Base-by-base conservation (phyloP, 2,113 vertebrate genomes). In the Perca schrenkii region DNA sequence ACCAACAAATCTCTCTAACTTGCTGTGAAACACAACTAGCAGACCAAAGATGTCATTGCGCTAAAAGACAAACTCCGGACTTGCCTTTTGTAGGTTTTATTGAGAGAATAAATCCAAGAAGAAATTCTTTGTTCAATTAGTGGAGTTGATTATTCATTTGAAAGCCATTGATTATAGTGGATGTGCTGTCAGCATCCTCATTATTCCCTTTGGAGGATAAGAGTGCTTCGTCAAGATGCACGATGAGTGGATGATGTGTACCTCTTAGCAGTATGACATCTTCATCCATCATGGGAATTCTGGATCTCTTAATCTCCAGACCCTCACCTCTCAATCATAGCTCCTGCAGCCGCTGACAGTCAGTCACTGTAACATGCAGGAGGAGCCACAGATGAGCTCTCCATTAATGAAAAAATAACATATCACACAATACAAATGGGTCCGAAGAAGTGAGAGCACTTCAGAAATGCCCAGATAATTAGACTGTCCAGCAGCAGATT, bases 401-500 rank as follows among this genome's bases (percentile, higher is more conserved):
- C 93, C 93, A 95, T 95, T 96, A 95, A 96, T 96, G 95, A 94
- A 96, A 96, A 95, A 96, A 95, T 94, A 95, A 96, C 95, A 95
- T 92, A 94, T 95, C 95, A 93, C 86, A 88, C 91, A 92, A 93
- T 95, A 95, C 91, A 96, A 95, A 95, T 95, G 95, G 94, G 88
- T 87, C 83, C 31, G 83, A 83, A 94, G 92, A 95, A 95, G 94
- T 94, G 93, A 94, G 89, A 96, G 95, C 96, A 97, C 97, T 95
- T 95, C 97, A 99, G 98, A 98, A 98, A 98, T 98, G 96, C 97
- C 95, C 97, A 98, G 98, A 96, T 98, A 97, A 99, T 97, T 97
- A 96, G 96, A 94, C 95, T 96, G 95, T 96, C 94, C 86, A 25
- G 92, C 94, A 85, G 91, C 91, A 94, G 96, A 96, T 96, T 99